Percentiles rank a stretch among this genome's conserved stretches.
These are phyloP conservation scores for Ceriagrion tenellum DNA, from an alignment of 2,888 invertebrate species.

Conservation along the genomic window DNA sequence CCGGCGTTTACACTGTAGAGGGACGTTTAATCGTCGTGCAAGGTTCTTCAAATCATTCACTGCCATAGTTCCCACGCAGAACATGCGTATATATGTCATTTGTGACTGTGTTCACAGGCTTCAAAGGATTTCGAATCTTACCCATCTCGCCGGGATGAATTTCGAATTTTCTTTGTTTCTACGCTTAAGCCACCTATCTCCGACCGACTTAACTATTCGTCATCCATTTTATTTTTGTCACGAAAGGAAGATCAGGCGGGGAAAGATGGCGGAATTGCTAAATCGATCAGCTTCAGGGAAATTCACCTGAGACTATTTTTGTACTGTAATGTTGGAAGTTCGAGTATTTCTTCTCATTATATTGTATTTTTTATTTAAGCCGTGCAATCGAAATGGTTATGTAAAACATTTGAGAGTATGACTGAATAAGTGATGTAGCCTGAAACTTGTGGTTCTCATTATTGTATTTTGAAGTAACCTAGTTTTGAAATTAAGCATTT, in stretches of 20 bases:
- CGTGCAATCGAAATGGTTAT: background rate
- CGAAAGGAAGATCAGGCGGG: slow-evolving; percentile 35
- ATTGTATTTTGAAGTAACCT: slow-evolving; percentile 47
- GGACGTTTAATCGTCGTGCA: no score
- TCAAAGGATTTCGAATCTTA: no score
- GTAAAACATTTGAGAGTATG: background rate
- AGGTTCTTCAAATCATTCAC: no score
- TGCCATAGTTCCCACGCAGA: no score
- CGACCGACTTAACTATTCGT: background rate
- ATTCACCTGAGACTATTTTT: slow-evolving; percentile 32
- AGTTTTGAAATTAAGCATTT: slow-evolving; percentile 12
- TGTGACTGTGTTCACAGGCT: no score
- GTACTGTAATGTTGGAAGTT: slow-evolving; percentile 36
- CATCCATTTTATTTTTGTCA: slow-evolving; percentile 58
- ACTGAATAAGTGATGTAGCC: background rate
- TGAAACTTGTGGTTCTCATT: slow-evolving; percentile 15
- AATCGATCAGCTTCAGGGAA: slow-evolving; percentile 33
- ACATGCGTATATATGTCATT: no score
- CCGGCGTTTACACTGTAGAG: no score
- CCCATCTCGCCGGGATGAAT: no score
- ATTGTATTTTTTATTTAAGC: slow-evolving; percentile 22
- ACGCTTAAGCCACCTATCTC: background rate
- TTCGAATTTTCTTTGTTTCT: background rate
- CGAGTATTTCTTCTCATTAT: background rate
- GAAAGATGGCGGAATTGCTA: slow-evolving; percentile 59